These are phyloP conservation scores for Leptinotarsa peninsularis DNA, from an alignment of 2,888 invertebrate genomes.

Conservation along the genomic window DNA sequence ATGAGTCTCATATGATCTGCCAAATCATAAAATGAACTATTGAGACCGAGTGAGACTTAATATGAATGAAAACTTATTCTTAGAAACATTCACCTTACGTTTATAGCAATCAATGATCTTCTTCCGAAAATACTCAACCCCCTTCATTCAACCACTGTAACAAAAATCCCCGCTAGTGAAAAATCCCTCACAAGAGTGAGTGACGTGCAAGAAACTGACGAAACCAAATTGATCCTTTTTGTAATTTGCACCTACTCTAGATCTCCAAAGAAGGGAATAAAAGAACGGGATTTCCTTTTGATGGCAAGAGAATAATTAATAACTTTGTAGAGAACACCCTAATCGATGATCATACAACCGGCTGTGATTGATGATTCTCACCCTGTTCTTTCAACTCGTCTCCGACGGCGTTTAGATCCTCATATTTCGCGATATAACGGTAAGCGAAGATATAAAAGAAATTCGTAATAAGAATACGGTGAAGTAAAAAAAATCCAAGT, in stretches of 20 bases:
- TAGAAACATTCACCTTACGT: too few species aligned
- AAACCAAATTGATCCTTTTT: conserved; percentile 58
- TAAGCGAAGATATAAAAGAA: not conserved
- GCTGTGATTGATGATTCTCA: conserved; percentile 61
- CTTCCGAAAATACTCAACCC: not conserved
- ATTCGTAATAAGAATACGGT: not conserved
- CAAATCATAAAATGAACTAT: too few species aligned
- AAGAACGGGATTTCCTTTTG: conserved; percentile 43
- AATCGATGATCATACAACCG: conserved; percentile 64
- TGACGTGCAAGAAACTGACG: conserved; percentile 40
- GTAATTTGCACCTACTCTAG: conserved; percentile 60
- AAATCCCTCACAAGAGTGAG: conserved; percentile 8
- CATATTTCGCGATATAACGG: not conserved
- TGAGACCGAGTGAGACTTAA: too few species aligned
- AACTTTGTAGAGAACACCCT: conserved; percentile 57
- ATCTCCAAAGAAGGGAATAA: conserved; percentile 48
- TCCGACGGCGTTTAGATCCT: not conserved
- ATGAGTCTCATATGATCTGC: too few species aligned
- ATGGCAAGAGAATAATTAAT: conserved; percentile 63
- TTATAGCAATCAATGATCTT: not conserved
- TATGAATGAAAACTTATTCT: too few species aligned
- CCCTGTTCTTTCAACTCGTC: conserved; percentile 12
- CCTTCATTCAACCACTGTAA: not conserved
- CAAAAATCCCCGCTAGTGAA: not conserved
- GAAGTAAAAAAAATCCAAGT: too few species aligned